A percentile compares a stretch with the other conserved stretches of the same genome.
Evolutionary conservation across 2,797 vertebrate genomes (phyloP).

Genomic region (Gymnocypris eckloni): DNA sequence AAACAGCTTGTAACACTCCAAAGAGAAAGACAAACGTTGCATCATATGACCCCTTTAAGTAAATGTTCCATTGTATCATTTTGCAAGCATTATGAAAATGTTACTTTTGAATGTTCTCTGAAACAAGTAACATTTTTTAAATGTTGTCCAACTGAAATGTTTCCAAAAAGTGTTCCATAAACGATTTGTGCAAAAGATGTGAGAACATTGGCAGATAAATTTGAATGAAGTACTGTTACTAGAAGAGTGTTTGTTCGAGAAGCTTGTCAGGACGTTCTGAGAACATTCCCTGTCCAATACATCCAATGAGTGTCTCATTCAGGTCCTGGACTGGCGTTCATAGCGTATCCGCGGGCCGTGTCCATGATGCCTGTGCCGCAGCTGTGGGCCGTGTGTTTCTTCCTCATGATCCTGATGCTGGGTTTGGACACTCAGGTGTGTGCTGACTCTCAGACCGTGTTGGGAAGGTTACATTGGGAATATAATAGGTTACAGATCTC

Average conservation of each 20-base stretch:
- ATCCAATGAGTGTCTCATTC: conserved; percentile 80
- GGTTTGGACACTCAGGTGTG: conserved; percentile 92
- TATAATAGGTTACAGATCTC: too few species aligned
- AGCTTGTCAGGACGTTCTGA: background rate
- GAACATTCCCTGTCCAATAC: background rate
- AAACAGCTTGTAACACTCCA: too few species aligned
- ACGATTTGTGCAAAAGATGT: too few species aligned
- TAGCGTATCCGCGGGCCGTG: conserved; percentile 89
- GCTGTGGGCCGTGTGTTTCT: conserved; percentile 93
- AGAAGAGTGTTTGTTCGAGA: background rate
- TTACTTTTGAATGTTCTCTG: too few species aligned
- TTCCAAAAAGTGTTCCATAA: background rate
- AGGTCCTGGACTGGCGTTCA: conserved; percentile 72
- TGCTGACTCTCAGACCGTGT: background rate
- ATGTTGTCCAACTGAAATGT: background rate
- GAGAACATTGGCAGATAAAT: background rate
- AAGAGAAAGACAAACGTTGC: too few species aligned
- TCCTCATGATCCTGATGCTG: conserved; percentile 94
- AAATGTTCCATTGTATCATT: too few species aligned
- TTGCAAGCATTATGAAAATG: too few species aligned
- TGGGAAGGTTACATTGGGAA: too few species aligned
- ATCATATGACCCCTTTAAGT: too few species aligned
- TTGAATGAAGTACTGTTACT: background rate
- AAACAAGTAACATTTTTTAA: background rate
- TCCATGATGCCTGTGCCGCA: conserved; percentile 92